Base-by-base conservation (phyloP, 2,888 invertebrate species). In the Laothoe populi region DNA sequence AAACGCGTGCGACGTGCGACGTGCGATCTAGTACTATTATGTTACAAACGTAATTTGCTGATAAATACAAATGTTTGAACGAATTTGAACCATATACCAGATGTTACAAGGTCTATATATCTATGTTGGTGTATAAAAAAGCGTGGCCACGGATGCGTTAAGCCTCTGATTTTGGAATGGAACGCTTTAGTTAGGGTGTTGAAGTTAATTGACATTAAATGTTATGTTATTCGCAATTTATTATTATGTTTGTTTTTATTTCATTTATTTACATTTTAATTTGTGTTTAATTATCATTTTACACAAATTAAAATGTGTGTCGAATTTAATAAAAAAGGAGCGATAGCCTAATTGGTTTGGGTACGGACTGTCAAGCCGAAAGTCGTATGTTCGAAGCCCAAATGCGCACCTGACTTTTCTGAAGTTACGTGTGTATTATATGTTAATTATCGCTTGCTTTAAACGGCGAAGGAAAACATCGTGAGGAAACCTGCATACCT, bases 161-260 rank as follows among this genome's bases (percentile, higher is more conserved):
- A 81, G 72, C 66, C 71, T 73, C 73, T 74, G 77, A 82, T 79
- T 84, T 84, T 74, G 75, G 75, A 75, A 74, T 74, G 80, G 78
- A 76, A 73, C 78, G 76, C 72, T 72, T 75, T 72, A 78, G 73
- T 75, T 71, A 78, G 79, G 78, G 82, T 77, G 84, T 74, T 67
- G 70, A 68, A 69, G 66, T 68, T 82, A 87, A 87, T 87, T 86
- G 83, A 72, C 75, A 81, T 73, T 78, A 83, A 85, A 84, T 82
- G 70, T 70, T 69, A 69, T 75, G 78, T 77, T 77, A 74, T 87
- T 87, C 73, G 74, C 81, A 82, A 80, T 86, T 57, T 44, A 57
- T 8, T 53, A 42, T 42, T 66, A 66, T 60, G 64, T 49, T 24
- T 40, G 49, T 26, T 60, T 64, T 64, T 53, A 53, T 53, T 53